A percentile compares a stretch with the other conserved stretches of the same genome.
These are phyloP conservation scores for Pachyseris speciosa DNA, from an alignment of 64 coral and sea anemone species.

Conservation along the genomic window DNA sequence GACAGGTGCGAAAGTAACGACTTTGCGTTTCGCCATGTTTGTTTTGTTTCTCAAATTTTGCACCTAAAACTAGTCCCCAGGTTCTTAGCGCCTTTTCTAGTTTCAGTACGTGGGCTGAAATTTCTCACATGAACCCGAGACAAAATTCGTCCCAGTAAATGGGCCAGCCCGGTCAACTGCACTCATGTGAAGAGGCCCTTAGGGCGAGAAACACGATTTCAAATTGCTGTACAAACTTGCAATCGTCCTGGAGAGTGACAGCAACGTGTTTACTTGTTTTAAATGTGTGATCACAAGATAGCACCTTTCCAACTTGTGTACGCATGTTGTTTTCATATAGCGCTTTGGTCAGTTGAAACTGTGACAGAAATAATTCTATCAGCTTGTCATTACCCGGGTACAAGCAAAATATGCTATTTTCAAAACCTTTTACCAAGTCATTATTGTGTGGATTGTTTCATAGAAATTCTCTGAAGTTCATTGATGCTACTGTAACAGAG, in stretches of 20 bases:
- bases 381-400: slow-evolving; percentile 74
- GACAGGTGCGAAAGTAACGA: neutral
- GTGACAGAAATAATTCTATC: slow-evolving; percentile 54
- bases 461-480: slow-evolving; percentile 57
- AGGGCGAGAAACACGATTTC: slow-evolving; percentile 79
- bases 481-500: no score
- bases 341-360: slow-evolving; percentile 28
- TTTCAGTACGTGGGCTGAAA: neutral
- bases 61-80: neutral
- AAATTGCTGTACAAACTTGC: slow-evolving; percentile 63
- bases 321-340: slow-evolving; percentile 46
- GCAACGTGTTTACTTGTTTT: slow-evolving; percentile 81
- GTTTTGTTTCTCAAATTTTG: slow-evolving; percentile 35
- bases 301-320: slow-evolving; percentile 23
- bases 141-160: neutral
- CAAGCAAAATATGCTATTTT: slow-evolving; percentile 43
- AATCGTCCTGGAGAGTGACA: slow-evolving; percentile 33
- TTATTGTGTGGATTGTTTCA: slow-evolving; percentile 17
- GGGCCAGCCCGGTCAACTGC: no score
- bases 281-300: slow-evolving; percentile 83
- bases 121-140: neutral
- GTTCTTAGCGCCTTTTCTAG: slow-evolving; percentile 10
- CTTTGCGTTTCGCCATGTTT: slow-evolving; percentile 48
- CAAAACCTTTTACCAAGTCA: slow-evolving; percentile 28
- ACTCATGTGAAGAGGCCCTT: no score